These are phyloP conservation scores for Chaetogeoica ovagalla DNA, from an alignment of 2,888 invertebrate genomes.

Conservation along the genomic window DNA sequence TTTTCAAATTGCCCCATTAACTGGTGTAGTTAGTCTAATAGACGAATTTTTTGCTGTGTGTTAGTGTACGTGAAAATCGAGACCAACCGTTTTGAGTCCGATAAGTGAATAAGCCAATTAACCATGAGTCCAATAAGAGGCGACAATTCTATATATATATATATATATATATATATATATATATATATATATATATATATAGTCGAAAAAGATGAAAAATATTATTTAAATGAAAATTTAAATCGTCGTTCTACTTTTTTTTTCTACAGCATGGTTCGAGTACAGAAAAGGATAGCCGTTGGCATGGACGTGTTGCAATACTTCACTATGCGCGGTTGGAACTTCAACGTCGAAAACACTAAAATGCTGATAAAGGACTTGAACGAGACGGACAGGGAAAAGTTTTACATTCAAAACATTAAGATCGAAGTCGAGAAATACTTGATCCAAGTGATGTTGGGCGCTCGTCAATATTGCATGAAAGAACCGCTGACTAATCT, in stretches of 20 bases:
- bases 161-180: no score
- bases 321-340: slow-evolving; percentile 82
- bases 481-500: slow-evolving; percentile 80
- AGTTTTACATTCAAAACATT: slow-evolving; percentile 62
- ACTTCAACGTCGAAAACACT: slow-evolving; percentile 70
- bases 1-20: no score
- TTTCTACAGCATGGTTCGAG: slow-evolving; percentile 65
- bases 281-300: slow-evolving; percentile 67
- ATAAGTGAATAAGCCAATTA: no score
- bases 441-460: slow-evolving; percentile 73
- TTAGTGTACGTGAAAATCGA: no score
- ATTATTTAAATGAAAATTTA: no score
- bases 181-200: no score
- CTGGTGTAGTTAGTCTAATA: no score
- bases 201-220: no score
- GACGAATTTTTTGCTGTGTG: no score
- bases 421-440: slow-evolving; percentile 63
- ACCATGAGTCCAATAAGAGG: no score
- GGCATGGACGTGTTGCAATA: slow-evolving; percentile 73
- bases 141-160: no score
- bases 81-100: no score
- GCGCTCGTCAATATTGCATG: slow-evolving; percentile 80
- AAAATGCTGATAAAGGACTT: slow-evolving; percentile 64
- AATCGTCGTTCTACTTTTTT: neutral
- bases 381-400: slow-evolving; percentile 64